Conservation (phyloP, 64 coral and sea anemone species). For the Montipora foliosa region DNA sequence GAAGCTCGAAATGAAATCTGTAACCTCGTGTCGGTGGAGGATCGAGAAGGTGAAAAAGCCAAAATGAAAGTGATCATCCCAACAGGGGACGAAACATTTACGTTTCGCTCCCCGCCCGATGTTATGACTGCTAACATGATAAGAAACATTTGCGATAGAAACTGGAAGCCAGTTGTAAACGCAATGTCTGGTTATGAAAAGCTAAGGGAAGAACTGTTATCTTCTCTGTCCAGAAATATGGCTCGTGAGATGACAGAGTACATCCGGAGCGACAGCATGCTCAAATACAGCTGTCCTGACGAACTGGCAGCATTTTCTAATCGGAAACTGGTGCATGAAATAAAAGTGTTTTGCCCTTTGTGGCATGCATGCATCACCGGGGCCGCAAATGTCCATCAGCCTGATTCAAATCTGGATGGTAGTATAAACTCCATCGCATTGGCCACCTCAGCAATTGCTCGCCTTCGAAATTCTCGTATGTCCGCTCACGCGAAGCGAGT, state of each 20-base stretch:
- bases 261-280: background rate
- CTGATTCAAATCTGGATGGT: background rate
- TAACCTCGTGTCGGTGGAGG: background rate
- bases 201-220: background rate
- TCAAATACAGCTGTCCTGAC: background rate
- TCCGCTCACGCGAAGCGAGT: slow-evolving; percentile 23
- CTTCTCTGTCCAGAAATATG: background rate
- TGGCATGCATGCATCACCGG: slow-evolving; percentile 14
- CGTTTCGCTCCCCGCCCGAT: background rate
- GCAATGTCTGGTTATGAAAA: background rate
- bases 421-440: slow-evolving; percentile 31
- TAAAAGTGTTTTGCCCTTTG: slow-evolving; percentile 38
- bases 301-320: background rate
- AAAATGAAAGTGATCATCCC: background rate
- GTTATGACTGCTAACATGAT: background rate
- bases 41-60: background rate
- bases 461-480: slow-evolving; percentile 10
- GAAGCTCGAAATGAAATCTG: background rate
- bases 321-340: slow-evolving; percentile 1
- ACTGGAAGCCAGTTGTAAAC: slow-evolving; percentile 18
- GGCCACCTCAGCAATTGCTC: slow-evolving; percentile 24
- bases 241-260: slow-evolving; percentile 19
- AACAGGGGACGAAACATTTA: background rate
- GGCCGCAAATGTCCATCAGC: background rate
- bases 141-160: background rate